Conservation (phyloP, 1,140 invertebrate species). For the Parapsyche elsis region DNA sequence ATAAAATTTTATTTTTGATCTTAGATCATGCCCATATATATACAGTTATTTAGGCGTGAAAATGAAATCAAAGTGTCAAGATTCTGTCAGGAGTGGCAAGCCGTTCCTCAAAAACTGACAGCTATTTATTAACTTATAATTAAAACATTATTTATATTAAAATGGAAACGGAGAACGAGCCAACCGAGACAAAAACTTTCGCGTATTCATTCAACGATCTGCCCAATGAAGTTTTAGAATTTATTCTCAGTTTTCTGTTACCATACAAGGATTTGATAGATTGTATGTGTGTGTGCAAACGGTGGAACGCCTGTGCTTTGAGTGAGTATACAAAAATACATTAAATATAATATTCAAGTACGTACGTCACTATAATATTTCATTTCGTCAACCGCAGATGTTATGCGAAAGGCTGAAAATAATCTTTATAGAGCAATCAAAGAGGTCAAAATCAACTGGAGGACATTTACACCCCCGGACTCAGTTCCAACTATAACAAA, state of each 20-base stretch:
- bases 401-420: slow-evolving; percentile 74
- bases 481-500: slow-evolving; percentile 81
- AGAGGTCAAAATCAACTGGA: slow-evolving; percentile 78
- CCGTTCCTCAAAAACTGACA: too few relatives aligned
- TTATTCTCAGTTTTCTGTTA: slow-evolving; percentile 87
- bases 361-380: not conserved
- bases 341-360: not conserved
- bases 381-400: slow-evolving; percentile 71
- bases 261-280: slow-evolving; percentile 90
- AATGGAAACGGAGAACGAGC: not conserved
- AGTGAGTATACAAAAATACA: slow-evolving; percentile 70
- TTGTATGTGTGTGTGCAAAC: slow-evolving; percentile 85
- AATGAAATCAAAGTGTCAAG: too few relatives aligned
- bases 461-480: slow-evolving; percentile 67
- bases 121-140: too few relatives aligned
- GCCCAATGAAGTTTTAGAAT: slow-evolving; percentile 93
- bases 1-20: too few relatives aligned
- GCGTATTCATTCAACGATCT: slow-evolving; percentile 69
- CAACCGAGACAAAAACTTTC: not conserved
- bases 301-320: slow-evolving; percentile 83
- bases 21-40: too few relatives aligned
- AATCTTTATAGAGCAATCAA: slow-evolving; percentile 76
- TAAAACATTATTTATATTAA: not conserved
- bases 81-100: too few relatives aligned
- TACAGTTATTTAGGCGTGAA: too few relatives aligned